Percentiles rank a stretch among this genome's conserved stretches.
Evolutionary conservation across 2,113 vertebrate genomes (phyloP).

Genomic region (Lophius piscatorius): DNA sequence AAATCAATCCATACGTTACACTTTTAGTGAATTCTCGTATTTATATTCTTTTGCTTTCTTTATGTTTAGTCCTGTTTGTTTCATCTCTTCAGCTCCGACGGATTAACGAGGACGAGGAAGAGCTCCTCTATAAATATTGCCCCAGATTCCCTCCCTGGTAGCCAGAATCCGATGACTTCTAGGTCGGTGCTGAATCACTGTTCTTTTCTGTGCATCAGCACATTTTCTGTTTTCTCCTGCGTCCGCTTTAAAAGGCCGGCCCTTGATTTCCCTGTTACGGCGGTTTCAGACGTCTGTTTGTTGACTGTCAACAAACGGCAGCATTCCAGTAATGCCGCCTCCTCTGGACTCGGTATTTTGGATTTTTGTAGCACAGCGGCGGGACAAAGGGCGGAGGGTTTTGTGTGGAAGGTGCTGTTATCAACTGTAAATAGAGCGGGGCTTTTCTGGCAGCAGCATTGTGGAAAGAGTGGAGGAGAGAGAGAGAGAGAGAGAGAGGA

Average conservation of each 20-base stretch:
- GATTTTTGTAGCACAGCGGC: neutral
- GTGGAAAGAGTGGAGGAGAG: slow-evolving; percentile 12
- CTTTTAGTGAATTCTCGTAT: too few relatives aligned
- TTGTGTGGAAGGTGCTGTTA: slow-evolving; percentile 3
- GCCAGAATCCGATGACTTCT: slow-evolving; percentile 4
- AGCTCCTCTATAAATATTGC: slow-evolving; percentile 74
- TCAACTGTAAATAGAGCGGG: slow-evolving; percentile 9
- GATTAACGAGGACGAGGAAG: slow-evolving; percentile 45
- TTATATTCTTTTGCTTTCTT: neutral
- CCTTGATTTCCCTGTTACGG: too few relatives aligned
- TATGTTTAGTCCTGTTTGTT: slow-evolving; percentile 5
- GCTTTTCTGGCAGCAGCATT: neutral
- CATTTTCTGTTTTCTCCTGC: slow-evolving; percentile 2
- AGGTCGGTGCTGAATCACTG: slow-evolving; percentile 62
- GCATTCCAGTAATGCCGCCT: neutral
- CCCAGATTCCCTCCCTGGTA: slow-evolving; percentile 53
- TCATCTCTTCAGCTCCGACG: slow-evolving; percentile 32
- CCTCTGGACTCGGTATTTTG: neutral
- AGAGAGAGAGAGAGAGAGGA: neutral
- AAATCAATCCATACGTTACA: too few relatives aligned
- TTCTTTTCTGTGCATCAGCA: slow-evolving; percentile 30
- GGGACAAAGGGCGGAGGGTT: slow-evolving; percentile 10
- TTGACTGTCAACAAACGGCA: slow-evolving; percentile 4
- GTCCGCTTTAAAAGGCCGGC: too few relatives aligned
- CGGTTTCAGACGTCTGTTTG: neutral